phyloP scores from a whole-genome alignment of 2,797 vertebrate species.

The Tenualosa ilisha region DNA sequence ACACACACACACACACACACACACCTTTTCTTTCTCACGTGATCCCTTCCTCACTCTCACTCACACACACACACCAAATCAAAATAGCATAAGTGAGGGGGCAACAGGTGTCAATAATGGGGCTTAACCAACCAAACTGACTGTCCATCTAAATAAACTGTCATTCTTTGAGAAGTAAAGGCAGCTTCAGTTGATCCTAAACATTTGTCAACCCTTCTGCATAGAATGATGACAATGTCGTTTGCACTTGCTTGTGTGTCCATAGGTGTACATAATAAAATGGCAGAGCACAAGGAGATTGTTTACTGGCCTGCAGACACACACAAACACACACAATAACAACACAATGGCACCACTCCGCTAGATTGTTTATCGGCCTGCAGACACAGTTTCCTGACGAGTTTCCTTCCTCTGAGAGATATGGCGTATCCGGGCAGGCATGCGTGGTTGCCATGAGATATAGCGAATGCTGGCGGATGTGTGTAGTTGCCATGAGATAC shows the following conservation, averaged over 20 bases:
- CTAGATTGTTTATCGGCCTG: not conserved
- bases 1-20: constrained; percentile 12
- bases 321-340: not conserved
- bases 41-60: constrained; percentile 4
- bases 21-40: not conserved
- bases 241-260: not conserved
- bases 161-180: not conserved
- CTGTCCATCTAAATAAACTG: not conserved
- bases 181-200: not conserved
- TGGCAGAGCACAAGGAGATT: not conserved
- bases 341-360: too few species aligned
- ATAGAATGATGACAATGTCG: not conserved
- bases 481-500: too few species aligned
- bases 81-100: not conserved
- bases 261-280: not conserved
- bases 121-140: not conserved
- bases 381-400: not conserved
- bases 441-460: too few species aligned
- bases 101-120: not conserved
- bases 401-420: too few species aligned
- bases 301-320: not conserved
- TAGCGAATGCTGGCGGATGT: too few species aligned
- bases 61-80: constrained; percentile 12
- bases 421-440: too few species aligned
- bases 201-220: not conserved